phyloP scores from a whole-genome alignment of 1,140 invertebrate genomes.

The Whitmania pigra region DNA sequence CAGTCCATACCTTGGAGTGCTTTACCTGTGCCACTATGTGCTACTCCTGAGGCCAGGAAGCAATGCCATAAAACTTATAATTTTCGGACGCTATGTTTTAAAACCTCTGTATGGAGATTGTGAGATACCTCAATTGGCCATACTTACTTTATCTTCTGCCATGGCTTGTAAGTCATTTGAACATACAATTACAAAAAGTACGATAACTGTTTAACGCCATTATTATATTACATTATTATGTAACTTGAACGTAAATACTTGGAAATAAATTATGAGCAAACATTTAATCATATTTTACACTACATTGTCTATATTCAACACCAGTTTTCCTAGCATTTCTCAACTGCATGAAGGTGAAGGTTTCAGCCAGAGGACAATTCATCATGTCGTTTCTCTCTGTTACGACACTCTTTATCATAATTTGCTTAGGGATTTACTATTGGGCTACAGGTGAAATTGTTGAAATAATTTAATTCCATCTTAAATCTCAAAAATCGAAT shows the following conservation, averaged over 20 bases:
- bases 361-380: neutral
- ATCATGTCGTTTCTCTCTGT: neutral
- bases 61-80: constrained; percentile 43
- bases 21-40: constrained; percentile 22
- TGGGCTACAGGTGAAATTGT: no score
- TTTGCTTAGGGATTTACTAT: no score
- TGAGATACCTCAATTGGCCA: constrained; percentile 22
- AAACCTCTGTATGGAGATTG: constrained; percentile 37
- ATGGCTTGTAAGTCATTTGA: neutral
- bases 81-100: constrained; percentile 39
- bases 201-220: neutral
- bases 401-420: neutral
- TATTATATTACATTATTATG: no score
- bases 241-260: no score
- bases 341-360: neutral
- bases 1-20: constrained; percentile 24
- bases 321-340: neutral
- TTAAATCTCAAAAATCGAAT: no score
- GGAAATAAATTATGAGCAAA: no score
- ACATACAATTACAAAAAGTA: neutral
- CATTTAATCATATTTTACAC: no score
- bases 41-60: constrained; percentile 58
- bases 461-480: no score
- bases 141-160: neutral
- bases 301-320: neutral